Evolutionary conservation across 2,113 vertebrate species (phyloP).

Genomic region (Callipepla californica): DNA sequence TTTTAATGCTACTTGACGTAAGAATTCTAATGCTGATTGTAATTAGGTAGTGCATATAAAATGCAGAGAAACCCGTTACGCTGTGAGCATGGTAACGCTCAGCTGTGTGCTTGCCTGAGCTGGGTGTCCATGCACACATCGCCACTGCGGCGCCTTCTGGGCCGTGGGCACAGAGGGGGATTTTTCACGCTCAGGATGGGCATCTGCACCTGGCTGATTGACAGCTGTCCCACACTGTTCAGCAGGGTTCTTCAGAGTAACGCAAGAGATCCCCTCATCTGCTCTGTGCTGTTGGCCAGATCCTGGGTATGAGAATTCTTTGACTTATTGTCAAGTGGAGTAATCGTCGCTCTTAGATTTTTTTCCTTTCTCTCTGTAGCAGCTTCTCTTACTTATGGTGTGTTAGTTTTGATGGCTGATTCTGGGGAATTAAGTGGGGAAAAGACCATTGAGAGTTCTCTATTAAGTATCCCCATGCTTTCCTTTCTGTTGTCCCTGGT

Average conservation of each 20-base stretch:
- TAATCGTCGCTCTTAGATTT: neutral
- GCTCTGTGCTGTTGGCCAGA: neutral
- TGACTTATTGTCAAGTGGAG: neutral
- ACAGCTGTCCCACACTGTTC: neutral
- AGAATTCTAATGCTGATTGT: slow-evolving; percentile 21
- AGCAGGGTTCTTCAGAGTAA: neutral
- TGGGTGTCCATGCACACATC: rapidly evolving
- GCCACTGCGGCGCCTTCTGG: neutral
- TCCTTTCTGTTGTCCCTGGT: neutral
- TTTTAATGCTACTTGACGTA: slow-evolving; percentile 49
- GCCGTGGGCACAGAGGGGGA: neutral
- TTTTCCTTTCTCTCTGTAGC: neutral
- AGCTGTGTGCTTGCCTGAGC: neutral
- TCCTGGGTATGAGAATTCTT: neutral
- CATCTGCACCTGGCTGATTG: slow-evolving; percentile 47
- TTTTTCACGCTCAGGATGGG: neutral
- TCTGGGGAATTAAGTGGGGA: neutral
- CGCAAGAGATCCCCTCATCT: neutral
- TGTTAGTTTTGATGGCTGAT: neutral
- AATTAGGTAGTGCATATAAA: neutral
- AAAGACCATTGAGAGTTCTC: neutral
- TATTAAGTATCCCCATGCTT: neutral
- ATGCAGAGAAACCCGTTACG: neutral
- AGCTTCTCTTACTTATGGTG: neutral
- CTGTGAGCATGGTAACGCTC: rapidly evolving